Conservation (phyloP, 2,797 vertebrate species). For the Masticophis lateralis region DNA sequence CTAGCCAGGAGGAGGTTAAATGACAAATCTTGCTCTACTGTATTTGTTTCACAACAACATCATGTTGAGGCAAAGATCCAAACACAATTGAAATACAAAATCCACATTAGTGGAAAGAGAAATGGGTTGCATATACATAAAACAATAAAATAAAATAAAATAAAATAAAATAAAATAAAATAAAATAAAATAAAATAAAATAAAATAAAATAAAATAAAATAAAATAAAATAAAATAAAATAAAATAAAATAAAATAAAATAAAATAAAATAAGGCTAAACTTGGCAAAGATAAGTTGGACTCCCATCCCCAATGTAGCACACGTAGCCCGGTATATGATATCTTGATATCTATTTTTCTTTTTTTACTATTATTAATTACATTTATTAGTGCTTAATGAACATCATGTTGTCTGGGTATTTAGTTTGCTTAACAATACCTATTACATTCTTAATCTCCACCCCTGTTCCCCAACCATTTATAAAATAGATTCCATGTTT, state of each 20-base stretch:
- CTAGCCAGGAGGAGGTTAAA: not conserved
- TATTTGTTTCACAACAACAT: not conserved
- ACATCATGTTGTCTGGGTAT: too few species aligned
- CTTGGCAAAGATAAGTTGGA: not conserved
- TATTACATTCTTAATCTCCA: too few species aligned
- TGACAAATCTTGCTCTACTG: not conserved
- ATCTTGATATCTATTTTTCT: not conserved
- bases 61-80: not conserved
- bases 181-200: too few species aligned
- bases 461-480: too few species aligned
- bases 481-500: too few species aligned
- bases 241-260: not conserved
- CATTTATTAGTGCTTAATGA: too few species aligned
- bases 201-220: too few species aligned
- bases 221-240: not conserved
- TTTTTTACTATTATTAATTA: too few species aligned
- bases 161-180: too few species aligned
- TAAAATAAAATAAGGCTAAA: not conserved
- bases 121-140: not conserved
- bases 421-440: too few species aligned
- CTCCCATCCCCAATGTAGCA: not conserved
- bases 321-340: not conserved
- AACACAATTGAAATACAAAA: not conserved
- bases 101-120: not conserved
- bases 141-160: too few species aligned